Evolutionary conservation across 2,888 invertebrate species (phyloP), one percentile per base, ranked within the genome.

Genomic region (Caenorhabditis sinica): DNA sequence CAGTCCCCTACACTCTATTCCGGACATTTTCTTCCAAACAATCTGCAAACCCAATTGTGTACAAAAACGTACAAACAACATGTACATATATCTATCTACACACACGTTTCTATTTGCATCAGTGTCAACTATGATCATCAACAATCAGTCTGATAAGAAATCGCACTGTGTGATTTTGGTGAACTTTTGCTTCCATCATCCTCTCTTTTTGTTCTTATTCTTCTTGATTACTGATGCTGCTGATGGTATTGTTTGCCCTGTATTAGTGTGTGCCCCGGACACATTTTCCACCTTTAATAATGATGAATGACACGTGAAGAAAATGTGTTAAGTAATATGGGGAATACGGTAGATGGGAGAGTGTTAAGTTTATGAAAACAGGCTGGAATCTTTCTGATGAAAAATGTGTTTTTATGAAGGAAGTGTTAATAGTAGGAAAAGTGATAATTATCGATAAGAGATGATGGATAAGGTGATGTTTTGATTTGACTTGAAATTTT

Each of bases 351-450:
- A 61, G 72, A 15, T 28, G 17, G 36, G 40, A 23, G 61, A 28
- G n/a, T n/a, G n/a, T n/a, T n/a, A 63, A 43, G 74, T 56, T 17
- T 53, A n/a, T 63, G 53, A 65, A 75, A 75, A 75, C 74, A 65
- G 65, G 65, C 74, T 65, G 74, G 36, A 65, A 74, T 43, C 8
- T 28, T 25, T 25, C 11, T n/a, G 49, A n/a, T 49, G n/a, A 49
- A 8, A 49, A n/a, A n/a, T 40, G 15, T 56, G 56, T 56, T 15
- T 40, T 30, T 28, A 73, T 49, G n/a, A 49, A 36, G 30, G 30
- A 30, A 33, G 33, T 33, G 33, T 33, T 8, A 13, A 13, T 40
- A 13, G 40, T 2, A 13, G 2, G 40, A 40, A 30, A 49, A 49
- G n/a, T 49, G 13, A 9, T 66, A 49, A 66, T 66, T 28, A 28